phyloP scores from a whole-genome alignment of 2,888 invertebrate genomes.

The Patella ulyssiponensis region DNA sequence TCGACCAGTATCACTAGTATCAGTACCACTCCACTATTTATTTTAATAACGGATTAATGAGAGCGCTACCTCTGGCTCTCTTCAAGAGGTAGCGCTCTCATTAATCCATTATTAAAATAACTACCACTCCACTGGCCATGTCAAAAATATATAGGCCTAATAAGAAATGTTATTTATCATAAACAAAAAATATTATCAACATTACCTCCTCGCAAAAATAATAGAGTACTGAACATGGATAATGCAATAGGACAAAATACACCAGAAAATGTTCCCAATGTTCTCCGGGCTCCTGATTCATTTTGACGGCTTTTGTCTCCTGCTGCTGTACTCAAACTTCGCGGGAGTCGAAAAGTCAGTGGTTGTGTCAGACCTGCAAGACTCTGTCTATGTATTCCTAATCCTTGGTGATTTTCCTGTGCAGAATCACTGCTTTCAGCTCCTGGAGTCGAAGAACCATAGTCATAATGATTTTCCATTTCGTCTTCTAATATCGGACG shows the following conservation, averaged over 20 bases:
- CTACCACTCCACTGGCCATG: no score
- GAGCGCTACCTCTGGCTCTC: no score
- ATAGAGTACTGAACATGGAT: constrained; percentile 98
- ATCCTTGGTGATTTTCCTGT: background rate
- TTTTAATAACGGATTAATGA: no score
- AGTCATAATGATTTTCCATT: background rate
- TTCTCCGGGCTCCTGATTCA: constrained; percentile 37
- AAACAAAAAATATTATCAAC: no score
- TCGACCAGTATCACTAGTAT: no score
- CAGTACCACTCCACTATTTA: no score
- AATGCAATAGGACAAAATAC: constrained; percentile 98
- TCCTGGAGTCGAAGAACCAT: background rate
- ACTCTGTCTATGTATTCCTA: background rate
- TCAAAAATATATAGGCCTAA: no score
- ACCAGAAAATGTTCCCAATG: constrained; percentile 92
- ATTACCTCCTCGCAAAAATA: constrained; percentile 94
- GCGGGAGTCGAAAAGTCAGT: constrained; percentile 41
- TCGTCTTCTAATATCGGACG: background rate
- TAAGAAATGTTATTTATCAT: no score
- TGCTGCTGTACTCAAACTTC: constrained; percentile 37
- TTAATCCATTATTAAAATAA: no score
- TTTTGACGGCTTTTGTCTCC: constrained; percentile 3
- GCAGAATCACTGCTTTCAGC: background rate
- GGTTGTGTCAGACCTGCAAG: constrained; percentile 37
- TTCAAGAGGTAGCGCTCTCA: no score